Conservation (phyloP, 2,888 invertebrate genomes). For the Drymonia ruficornis region DNA sequence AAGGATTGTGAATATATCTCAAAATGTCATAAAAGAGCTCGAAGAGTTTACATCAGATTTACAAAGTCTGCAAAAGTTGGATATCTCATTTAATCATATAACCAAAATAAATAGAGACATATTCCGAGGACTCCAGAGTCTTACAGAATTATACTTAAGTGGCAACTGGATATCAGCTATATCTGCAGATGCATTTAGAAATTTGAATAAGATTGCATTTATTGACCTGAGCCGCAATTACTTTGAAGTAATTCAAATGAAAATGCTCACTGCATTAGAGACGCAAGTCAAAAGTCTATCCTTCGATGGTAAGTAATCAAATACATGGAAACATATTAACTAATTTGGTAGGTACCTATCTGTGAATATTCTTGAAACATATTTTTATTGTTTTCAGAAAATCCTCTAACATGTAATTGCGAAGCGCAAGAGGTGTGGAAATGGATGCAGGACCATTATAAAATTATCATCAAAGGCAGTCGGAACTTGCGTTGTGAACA, state of each 20-base stretch:
- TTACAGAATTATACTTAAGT: slow-evolving; percentile 91
- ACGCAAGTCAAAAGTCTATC: slow-evolving; percentile 91
- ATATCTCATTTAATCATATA: slow-evolving; percentile 93
- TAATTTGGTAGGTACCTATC: slow-evolving; percentile 4
- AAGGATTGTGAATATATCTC: slow-evolving; percentile 91
- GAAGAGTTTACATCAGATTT: slow-evolving; percentile 93
- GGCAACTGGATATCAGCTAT: slow-evolving; percentile 93
- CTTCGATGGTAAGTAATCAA: slow-evolving; percentile 89
- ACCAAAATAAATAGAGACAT: slow-evolving; percentile 90
- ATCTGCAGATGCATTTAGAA: slow-evolving; percentile 91
- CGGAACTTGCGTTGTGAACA: slow-evolving; percentile 91
- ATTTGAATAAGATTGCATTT: slow-evolving; percentile 89
- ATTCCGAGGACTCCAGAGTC: slow-evolving; percentile 90
- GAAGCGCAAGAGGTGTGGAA: slow-evolving; percentile 96
- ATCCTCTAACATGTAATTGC: slow-evolving; percentile 95
- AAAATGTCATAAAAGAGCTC: slow-evolving; percentile 91
- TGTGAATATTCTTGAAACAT: neutral
- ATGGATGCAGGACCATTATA: slow-evolving; percentile 95
- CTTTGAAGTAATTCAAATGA: slow-evolving; percentile 91
- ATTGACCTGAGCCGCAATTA: slow-evolving; percentile 94
- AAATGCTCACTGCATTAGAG: slow-evolving; percentile 91
- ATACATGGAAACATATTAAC: neutral
- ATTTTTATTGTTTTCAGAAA: slow-evolving; percentile 84
- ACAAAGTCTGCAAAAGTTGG: slow-evolving; percentile 90
- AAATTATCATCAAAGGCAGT: slow-evolving; percentile 87